phyloP scores from a whole-genome alignment of 2,888 invertebrate genomes.

The Sturmia bella region DNA sequence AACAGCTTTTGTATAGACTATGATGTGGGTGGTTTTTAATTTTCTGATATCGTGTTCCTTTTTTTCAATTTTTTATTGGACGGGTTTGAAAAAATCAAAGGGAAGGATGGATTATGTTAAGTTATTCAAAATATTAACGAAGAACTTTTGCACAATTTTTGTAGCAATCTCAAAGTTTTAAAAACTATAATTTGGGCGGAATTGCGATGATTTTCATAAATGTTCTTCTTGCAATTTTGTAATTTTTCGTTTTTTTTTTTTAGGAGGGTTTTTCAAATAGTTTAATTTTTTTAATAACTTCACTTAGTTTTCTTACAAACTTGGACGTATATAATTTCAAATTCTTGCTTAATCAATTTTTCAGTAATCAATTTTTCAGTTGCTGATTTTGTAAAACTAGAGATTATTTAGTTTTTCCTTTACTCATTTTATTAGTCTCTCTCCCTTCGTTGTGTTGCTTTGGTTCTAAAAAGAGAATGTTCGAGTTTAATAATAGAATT shows the following conservation, averaged over 20 bases:
- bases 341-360: no score
- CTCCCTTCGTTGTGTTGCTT: constrained; percentile 62
- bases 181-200: constrained; percentile 76
- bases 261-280: constrained; percentile 75
- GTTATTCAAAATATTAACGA: constrained; percentile 27
- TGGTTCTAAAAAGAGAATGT: constrained; percentile 62
- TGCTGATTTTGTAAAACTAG: no score
- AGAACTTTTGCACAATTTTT: constrained; percentile 38
- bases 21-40: constrained; percentile 38
- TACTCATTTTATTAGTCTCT: constrained; percentile 68
- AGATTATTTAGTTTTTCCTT: constrained; percentile 53
- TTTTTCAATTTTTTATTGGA: constrained; percentile 32
- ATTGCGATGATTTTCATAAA: constrained; percentile 71
- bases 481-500: constrained; percentile 46
- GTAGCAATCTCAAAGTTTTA: constrained; percentile 53
- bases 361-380: no score
- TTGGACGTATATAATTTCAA: constrained; percentile 71
- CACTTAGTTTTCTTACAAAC: background rate
- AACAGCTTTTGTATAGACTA: constrained; percentile 11
- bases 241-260: constrained; percentile 71
- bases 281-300: no score
- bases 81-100: constrained; percentile 60
- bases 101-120: constrained; percentile 55
- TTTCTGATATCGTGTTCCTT: constrained; percentile 22
- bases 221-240: constrained; percentile 53